Percentiles rank a stretch among this genome's conserved stretches.
Conservation (phyloP, 2,113 vertebrate species). For the Strigops habroptila region DNA sequence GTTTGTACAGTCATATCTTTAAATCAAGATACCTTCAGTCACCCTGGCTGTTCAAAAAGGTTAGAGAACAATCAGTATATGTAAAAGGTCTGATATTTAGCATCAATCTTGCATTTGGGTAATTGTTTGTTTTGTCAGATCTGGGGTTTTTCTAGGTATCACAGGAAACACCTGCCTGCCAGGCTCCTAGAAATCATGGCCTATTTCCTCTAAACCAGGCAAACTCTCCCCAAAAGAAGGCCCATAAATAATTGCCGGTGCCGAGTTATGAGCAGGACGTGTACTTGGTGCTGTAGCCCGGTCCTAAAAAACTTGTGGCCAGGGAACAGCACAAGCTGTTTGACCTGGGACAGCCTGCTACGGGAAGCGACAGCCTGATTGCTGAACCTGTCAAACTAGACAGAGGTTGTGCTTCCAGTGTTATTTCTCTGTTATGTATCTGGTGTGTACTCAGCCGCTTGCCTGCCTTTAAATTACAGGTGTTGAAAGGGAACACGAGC, state of each 20-base stretch:
- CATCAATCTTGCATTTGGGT: neutral
- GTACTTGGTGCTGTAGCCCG: neutral
- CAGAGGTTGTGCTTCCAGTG: neutral
- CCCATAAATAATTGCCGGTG: neutral
- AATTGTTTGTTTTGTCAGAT: neutral
- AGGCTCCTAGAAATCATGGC: neutral
- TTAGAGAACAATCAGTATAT: neutral
- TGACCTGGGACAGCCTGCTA: neutral
- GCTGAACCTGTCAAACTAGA: neutral
- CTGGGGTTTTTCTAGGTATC: neutral
- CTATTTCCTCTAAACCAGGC: conserved; percentile 3
- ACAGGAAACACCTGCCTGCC: conserved; percentile 42
- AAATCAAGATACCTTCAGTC: conserved; percentile 3
- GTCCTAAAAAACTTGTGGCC: neutral
- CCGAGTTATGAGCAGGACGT: neutral
- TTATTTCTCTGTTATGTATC: neutral
- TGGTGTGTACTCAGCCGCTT: neutral
- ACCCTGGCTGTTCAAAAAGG: neutral
- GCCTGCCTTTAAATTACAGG: neutral
- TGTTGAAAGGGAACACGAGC: neutral
- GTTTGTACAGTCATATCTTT: neutral
- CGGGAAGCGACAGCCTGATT: fast-evolving
- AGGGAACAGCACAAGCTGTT: neutral
- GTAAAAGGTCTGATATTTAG: neutral
- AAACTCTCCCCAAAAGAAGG: neutral